Evolutionary conservation across 1,140 invertebrate species (phyloP), one percentile per base, ranked within the genome.

Genomic region (Ceratosolen solmsi): DNA sequence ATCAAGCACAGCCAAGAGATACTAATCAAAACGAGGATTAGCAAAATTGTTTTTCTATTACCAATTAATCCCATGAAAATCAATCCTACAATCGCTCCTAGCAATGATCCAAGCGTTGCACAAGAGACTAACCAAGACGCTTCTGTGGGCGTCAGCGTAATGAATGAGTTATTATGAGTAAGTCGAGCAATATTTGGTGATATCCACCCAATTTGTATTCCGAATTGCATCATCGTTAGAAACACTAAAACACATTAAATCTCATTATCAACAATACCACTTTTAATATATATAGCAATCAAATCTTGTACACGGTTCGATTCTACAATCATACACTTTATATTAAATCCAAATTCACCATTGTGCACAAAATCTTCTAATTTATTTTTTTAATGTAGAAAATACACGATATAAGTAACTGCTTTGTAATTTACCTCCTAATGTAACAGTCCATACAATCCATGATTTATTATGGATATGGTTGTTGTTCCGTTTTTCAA

Each of bases 81-180:
- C 33, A 86, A 86, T 15, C 88, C 89, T 2, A 86, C 15, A 30
- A 89, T 70, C 8, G 90, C 87, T 27, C 91, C 92, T 9, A 89
- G n/a, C 0, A 86, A 25, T 25, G 87, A 82, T 17, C 84, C 86
- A 0, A 94, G 85, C 74, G 92, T 93, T 86, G 93, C 88, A 7
- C 93, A 85, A 0, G 93, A 92, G 15, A 93, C 93, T 54, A 95
- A 91, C 94, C 94, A 95, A 5, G 94, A 94, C 54, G 92, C 93
- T 88, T 95, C 91, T 51, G 93, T 92, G 3, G 90, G 72, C 0
- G 93, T 92, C 74, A 94, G 90, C 25, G 88, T 89, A 60, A 95
- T 92, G 3, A 86, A 86, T 0, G 92, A 92, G 58, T 93, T 86
- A 15, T 87, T 73, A 0, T 79, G 86, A 20, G 91, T 87, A 2